Percentiles rank a stretch among this genome's conserved stretches.
These are phyloP conservation scores for Pollenia angustigena DNA, from an alignment of 2,888 invertebrate species.

Conservation along the genomic window DNA sequence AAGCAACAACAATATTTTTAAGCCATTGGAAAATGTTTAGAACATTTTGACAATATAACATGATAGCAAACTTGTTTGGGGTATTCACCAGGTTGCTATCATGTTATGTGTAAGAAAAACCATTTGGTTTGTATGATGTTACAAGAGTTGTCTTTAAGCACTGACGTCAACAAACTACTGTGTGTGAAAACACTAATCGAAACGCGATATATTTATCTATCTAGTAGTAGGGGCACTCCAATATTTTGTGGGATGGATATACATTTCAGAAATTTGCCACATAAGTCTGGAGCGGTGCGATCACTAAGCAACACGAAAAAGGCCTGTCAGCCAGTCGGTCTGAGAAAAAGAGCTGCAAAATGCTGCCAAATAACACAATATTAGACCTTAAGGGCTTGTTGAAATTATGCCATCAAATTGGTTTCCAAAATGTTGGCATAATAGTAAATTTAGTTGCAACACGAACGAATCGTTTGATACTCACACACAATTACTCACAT, in stretches of 20 bases:
- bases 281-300: constrained; percentile 70
- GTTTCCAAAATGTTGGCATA: constrained; percentile 78
- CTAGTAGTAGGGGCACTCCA: neutral
- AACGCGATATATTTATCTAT: neutral
- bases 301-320: neutral
- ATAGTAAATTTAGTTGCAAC: constrained; percentile 71
- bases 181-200: neutral
- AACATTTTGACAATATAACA: no score
- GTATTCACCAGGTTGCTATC: no score
- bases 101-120: no score
- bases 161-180: no score
- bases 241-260: constrained; percentile 64
- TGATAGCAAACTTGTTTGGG: no score
- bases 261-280: constrained; percentile 79
- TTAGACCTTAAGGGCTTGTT: constrained; percentile 81
- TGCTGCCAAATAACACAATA: constrained; percentile 78
- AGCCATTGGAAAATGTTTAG: no score
- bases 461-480: constrained; percentile 63
- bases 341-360: neutral
- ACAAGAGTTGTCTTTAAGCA: no score
- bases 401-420: constrained; percentile 85
- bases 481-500: constrained; percentile 16
- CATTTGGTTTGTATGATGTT: neutral
- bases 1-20: no score
- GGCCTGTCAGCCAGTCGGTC: constrained; percentile 5